These are phyloP conservation scores for Coregonus suidteri DNA, from an alignment of 2,797 vertebrate genomes.

Conservation along the genomic window DNA sequence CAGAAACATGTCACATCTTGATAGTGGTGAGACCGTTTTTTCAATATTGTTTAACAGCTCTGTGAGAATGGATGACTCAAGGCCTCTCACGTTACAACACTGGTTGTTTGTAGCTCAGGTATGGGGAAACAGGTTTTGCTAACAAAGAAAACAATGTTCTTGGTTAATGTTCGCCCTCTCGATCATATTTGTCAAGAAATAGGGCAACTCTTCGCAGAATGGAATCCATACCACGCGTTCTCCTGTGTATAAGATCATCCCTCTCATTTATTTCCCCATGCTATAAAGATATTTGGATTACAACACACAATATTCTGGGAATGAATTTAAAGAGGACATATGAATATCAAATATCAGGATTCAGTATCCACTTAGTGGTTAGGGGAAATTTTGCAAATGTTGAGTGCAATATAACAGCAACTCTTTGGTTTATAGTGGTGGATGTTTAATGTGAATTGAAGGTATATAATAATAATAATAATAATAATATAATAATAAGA, in stretches of 20 bases:
- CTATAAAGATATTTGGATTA: neutral
- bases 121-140: neutral
- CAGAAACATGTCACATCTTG: conserved; percentile 20
- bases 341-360: neutral
- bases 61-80: too few species aligned
- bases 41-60: too few species aligned
- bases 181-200: neutral
- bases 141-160: conserved; percentile 9
- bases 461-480: too few species aligned
- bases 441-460: neutral
- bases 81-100: too few species aligned
- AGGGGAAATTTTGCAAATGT: too few species aligned
- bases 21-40: conserved; percentile 22
- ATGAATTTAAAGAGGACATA: neutral
- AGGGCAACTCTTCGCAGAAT: neutral
- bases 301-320: conserved; percentile 2
- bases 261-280: neutral
- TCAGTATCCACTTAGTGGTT: neutral
- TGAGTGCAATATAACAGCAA: too few species aligned
- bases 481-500: too few species aligned
- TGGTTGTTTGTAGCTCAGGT: neutral
- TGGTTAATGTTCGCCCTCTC: neutral
- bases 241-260: neutral
- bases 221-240: conserved; percentile 1
- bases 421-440: conserved; percentile 2